A percentile compares a stretch with the other conserved stretches of the same genome.
Conservation (phyloP, 2,797 vertebrate genomes). For the Sebastolobus altivelis region DNA sequence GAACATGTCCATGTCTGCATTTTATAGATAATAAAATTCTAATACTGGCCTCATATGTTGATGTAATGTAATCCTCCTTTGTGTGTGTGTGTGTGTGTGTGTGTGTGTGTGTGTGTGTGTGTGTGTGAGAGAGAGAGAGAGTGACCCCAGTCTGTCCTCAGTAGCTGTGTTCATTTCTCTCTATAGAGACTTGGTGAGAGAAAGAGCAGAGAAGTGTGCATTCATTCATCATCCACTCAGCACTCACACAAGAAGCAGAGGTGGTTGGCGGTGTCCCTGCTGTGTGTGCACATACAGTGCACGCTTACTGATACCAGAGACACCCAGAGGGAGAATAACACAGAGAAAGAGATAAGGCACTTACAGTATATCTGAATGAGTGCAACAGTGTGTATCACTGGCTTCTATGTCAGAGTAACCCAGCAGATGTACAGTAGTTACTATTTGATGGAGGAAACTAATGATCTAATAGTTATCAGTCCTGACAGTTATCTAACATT, state of each 20-base stretch:
- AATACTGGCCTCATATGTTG: background rate
- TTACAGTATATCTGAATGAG: background rate
- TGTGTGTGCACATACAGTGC: background rate
- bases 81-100: background rate
- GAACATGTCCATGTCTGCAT: background rate
- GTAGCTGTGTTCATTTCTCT: conserved; percentile 21
- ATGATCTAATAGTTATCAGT: background rate
- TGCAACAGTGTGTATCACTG: background rate
- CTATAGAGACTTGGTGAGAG: conserved; percentile 1
- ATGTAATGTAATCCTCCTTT: background rate
- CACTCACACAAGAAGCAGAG: background rate
- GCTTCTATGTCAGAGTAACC: background rate
- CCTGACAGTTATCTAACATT: background rate
- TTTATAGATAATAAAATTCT: background rate
- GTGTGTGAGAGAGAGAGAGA: background rate
- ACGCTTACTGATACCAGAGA: background rate
- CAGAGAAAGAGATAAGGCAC: background rate
- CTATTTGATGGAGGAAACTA: background rate
- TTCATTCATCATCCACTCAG: conserved; percentile 34
- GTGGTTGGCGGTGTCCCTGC: background rate
- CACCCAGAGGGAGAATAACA: background rate
- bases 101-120: conserved; percentile 10
- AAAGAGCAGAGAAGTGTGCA: conserved; percentile 1
- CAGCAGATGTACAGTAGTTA: background rate
- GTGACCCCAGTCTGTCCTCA: conserved; percentile 4